Evolutionary conservation across 2,888 invertebrate species (phyloP).

Genomic region (Ophioninae sp.): DNA sequence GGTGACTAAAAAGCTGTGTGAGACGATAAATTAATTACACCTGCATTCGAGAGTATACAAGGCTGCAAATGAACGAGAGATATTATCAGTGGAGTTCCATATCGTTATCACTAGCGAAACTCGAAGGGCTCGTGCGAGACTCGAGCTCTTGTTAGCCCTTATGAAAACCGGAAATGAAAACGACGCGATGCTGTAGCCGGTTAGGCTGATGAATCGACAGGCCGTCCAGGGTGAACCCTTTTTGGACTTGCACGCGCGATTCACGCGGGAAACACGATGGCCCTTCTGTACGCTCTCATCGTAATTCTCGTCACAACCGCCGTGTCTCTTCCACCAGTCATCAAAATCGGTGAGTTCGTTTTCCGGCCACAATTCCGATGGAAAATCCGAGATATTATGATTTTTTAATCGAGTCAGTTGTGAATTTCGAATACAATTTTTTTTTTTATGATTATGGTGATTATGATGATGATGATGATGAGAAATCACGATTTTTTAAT

Average conservation of each 20-base stretch:
- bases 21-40: constrained; percentile 6
- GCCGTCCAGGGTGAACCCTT: constrained; percentile 26
- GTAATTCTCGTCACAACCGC: constrained; percentile 79
- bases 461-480: not conserved
- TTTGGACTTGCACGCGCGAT: not conserved
- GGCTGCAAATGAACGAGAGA: constrained; percentile 39
- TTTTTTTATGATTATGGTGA: not conserved
- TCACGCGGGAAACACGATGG: constrained; percentile 73
- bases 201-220: constrained; percentile 42
- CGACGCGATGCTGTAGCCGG: constrained; percentile 57
- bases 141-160: constrained; percentile 17
- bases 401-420: not conserved
- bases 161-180: constrained; percentile 47
- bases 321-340: constrained; percentile 80
- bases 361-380: not conserved
- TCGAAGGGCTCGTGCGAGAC: not conserved
- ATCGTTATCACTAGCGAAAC: constrained; percentile 45
- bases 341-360: constrained; percentile 79
- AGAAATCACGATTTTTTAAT: too few species aligned
- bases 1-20: constrained; percentile 43
- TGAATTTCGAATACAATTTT: not conserved
- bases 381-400: not conserved
- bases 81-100: constrained; percentile 34
- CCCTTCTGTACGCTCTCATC: constrained; percentile 79
- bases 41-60: not conserved